Evolutionary conservation across 1,140 invertebrate species (phyloP), one percentile per base, ranked within the genome.

Genomic region (Dendroctonus valens): DNA sequence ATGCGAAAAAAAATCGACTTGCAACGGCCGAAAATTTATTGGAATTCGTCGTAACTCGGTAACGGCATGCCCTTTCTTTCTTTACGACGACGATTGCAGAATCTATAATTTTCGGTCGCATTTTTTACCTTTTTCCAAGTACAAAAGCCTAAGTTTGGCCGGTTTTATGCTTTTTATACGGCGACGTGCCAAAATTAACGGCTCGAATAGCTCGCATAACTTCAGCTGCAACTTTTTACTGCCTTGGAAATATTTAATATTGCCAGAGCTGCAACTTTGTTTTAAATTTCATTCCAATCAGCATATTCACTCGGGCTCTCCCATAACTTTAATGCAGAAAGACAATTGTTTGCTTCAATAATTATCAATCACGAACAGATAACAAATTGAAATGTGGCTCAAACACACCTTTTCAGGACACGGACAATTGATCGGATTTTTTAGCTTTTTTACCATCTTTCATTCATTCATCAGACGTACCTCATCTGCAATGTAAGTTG

Each of bases 111-210:
- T 63, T 63, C 51, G 52, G 14, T 63, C 41, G 52, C 40, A 54
- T 63, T 63, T 63, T 63, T 63, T 63, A 55, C 46, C 61, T n/a
- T 61, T 61, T 61, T 61, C 61, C 51, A 11, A 54, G 52, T 48
- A 55, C 55, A 63, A 63, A 54, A 54, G 61, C 52, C 61, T 42
- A 52, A 38, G 12, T 40, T 37, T 48, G 51, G 14, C 51, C 61
- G 51, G 51, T 63, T 63, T 63, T 63, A 54, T 63, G 51, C 39
- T 63, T 55, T 63, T 62, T 62, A 62, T 62, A 53, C 40, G 51
- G 59, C 59, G 59, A 53, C 61, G 61, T 63, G 51, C 61, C 61
- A 63, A 63, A 63, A 55, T 63, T 63, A 63, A 63, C 61, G 61
- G 61, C 61, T 39, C 41, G 12, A 15, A 62, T 52, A 11, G n/a